Evolutionary conservation across 2,113 vertebrate genomes (phyloP).

Genomic region (Carollia perspicillata): DNA sequence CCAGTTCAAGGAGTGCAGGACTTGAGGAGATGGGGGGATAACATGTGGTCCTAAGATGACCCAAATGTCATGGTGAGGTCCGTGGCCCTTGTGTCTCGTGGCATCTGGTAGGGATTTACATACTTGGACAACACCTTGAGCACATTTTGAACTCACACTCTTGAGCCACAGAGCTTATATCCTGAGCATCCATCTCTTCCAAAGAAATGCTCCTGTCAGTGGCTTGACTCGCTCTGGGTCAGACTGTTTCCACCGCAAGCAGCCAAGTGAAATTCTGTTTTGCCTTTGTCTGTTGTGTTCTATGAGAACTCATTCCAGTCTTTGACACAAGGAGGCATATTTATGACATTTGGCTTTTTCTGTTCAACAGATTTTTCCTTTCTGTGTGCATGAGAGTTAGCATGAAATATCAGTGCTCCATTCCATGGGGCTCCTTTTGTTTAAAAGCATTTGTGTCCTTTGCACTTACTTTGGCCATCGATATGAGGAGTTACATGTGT

Average conservation of each 20-base stretch:
- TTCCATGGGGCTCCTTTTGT: conserved; percentile 56
- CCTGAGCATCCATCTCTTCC: conserved; percentile 7
- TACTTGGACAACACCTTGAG: not conserved
- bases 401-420: conserved; percentile 39
- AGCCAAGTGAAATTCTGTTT: conserved; percentile 53
- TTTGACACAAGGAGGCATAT: conserved; percentile 50
- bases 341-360: conserved; percentile 64
- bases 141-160: not conserved
- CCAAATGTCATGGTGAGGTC: not conserved
- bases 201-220: conserved; percentile 37
- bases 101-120: not conserved
- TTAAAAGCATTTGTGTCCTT: conserved; percentile 74
- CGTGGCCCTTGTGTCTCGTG: not conserved
- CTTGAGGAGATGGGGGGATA: not conserved
- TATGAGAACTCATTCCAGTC: conserved; percentile 41
- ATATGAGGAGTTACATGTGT: conserved; percentile 71
- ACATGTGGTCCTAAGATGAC: not conserved
- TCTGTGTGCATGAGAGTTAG: conserved; percentile 64
- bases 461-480: conserved; percentile 73
- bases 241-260: conserved; percentile 35
- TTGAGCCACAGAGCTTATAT: not conserved
- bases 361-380: conserved; percentile 62
- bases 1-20: not conserved
- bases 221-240: not conserved
- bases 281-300: conserved; percentile 36